Percentiles rank a stretch among this genome's conserved stretches.
phyloP scores from a whole-genome alignment of 2,888 invertebrate genomes.

The Eupithecia dodoneata region DNA sequence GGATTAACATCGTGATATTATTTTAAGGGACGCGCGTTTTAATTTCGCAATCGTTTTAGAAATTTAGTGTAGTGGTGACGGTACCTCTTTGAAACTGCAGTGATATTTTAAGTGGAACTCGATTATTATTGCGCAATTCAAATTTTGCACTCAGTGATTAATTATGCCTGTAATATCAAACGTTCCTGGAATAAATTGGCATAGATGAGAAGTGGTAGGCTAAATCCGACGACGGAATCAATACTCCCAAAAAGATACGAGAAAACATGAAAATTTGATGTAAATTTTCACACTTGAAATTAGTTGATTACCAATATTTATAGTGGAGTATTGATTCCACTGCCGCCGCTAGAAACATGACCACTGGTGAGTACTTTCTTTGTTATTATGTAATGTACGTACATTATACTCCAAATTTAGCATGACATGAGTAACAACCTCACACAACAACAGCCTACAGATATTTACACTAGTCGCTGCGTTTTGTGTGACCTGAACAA shows the following conservation, averaged over 20 bases:
- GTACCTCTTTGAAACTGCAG: conserved; percentile 56
- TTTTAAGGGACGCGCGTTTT: conserved; percentile 73
- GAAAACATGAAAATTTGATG: conserved; percentile 63
- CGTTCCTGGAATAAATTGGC: neutral
- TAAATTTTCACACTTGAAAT: conserved; percentile 56
- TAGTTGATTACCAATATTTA: conserved; percentile 24
- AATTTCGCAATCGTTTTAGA: conserved; percentile 56
- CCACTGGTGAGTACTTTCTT: conserved; percentile 67
- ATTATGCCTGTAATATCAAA: conserved; percentile 4
- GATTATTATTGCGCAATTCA: conserved; percentile 43
- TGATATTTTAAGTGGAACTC: conserved; percentile 54
- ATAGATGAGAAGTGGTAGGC: neutral
- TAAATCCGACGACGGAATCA: conserved; percentile 11
- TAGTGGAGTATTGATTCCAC: conserved; percentile 19
- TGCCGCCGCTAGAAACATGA: conserved; percentile 57
- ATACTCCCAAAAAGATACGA: conserved; percentile 18
- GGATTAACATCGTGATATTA: conserved; percentile 78
- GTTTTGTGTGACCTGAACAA: neutral
- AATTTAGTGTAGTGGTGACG: conserved; percentile 63
- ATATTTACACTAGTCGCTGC: neutral
- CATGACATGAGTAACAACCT: neutral
- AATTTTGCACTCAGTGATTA: conserved; percentile 38
- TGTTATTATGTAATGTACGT: neutral
- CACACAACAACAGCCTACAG: neutral
- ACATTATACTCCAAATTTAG: neutral